Conservation (phyloP, 2,113 vertebrate genomes). For the Tautogolabrus adspersus region DNA sequence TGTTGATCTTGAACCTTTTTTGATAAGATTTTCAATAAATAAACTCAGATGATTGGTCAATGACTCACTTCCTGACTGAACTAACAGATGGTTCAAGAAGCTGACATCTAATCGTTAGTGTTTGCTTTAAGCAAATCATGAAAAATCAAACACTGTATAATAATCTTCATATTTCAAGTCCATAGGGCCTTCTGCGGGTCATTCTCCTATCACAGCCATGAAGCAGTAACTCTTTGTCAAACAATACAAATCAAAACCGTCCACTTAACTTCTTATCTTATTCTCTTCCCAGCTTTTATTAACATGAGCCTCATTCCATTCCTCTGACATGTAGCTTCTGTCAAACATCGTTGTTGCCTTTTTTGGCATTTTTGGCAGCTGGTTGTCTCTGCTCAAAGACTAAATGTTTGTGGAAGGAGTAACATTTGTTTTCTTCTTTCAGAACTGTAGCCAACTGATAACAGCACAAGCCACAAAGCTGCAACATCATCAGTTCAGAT, state of each 20-base stretch:
- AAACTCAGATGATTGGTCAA: neutral
- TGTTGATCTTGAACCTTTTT: neutral
- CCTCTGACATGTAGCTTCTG: slow-evolving; percentile 14
- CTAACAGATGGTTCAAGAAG: neutral
- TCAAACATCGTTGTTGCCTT: slow-evolving; percentile 34
- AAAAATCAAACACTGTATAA: slow-evolving; percentile 21
- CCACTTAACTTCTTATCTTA: slow-evolving; percentile 4
- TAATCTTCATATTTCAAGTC: slow-evolving; percentile 6
- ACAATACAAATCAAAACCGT: neutral
- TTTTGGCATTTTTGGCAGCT: slow-evolving; percentile 48
- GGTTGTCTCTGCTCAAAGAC: slow-evolving; percentile 25
- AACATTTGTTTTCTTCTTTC: neutral
- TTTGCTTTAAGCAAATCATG: neutral
- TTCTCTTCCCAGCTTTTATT: slow-evolving; percentile 20
- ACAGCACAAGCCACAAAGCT: neutral
- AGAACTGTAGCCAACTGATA: slow-evolving; percentile 33
- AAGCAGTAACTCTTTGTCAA: neutral
- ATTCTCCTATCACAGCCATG: slow-evolving; percentile 18
- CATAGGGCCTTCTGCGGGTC: neutral
- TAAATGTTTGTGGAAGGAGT: slow-evolving; percentile 9
- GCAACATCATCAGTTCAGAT: neutral
- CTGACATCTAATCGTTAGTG: neutral
- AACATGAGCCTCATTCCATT: slow-evolving; percentile 42
- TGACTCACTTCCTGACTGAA: slow-evolving; percentile 31
- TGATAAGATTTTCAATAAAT: slow-evolving; percentile 16